phyloP scores from a whole-genome alignment of 2,797 vertebrate genomes.

The Rhabdomys pumilio region DNA sequence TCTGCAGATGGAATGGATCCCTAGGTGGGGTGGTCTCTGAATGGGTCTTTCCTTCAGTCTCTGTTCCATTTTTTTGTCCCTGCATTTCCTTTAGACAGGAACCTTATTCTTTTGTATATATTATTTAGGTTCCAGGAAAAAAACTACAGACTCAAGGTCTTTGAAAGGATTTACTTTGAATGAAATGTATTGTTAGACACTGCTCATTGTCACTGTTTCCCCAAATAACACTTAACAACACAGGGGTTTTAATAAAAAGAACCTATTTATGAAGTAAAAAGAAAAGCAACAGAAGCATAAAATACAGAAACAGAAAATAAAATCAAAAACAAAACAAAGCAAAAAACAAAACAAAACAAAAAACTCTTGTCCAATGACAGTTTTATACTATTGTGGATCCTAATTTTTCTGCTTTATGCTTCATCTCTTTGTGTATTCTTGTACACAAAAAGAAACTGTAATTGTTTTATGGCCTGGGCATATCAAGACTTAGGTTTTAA shows the following conservation, averaged over 20 bases:
- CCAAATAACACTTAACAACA: background rate
- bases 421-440: constrained; percentile 5
- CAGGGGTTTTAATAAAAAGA: constrained; percentile 25
- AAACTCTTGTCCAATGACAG: background rate
- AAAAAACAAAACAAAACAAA: background rate
- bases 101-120: background rate
- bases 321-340: background rate
- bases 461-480: background rate
- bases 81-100: background rate
- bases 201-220: background rate
- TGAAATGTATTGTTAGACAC: background rate
- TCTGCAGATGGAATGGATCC: background rate
- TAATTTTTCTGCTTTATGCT: constrained; percentile 17
- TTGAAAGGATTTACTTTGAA: constrained; percentile 12
- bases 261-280: constrained; percentile 17
- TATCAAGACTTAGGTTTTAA: background rate
- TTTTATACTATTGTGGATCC: background rate
- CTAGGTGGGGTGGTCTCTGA: background rate
- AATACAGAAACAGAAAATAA: background rate
- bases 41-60: background rate
- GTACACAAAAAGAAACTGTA: background rate
- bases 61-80: background rate
- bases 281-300: too few relatives aligned
- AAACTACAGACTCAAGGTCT: background rate
- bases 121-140: background rate